Evolutionary conservation across 2,888 invertebrate genomes (phyloP), one percentile per base, ranked within the genome.

Genomic region (Tortrix viridana): DNA sequence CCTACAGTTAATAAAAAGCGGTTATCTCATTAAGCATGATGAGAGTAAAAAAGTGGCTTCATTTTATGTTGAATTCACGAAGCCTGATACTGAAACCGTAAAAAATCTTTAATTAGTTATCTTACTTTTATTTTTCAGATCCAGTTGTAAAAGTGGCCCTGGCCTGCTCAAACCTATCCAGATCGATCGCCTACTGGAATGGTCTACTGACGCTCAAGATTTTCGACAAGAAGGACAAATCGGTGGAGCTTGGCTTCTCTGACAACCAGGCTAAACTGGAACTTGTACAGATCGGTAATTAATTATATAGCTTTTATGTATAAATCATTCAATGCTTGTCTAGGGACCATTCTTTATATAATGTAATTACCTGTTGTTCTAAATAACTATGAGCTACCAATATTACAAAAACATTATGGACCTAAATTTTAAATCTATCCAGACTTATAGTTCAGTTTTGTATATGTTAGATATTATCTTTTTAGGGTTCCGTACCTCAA

Each of bases 181-280:
- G 92, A 65, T 97, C 98, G 3, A 91, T 96, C 65, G 93, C 94
- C 14, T 99, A 97, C 85, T 99, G 99, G 98, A 94, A 94, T 67
- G 94, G 94, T 9, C 86, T 97, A 23, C 92, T 98, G 37, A 94
- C 95, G 3, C 93, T 99, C 92, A 94, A 94, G 71, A 84, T 97
- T 48, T 94, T 94, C 71, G 93, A 94, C 46, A 92, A 95, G 79
- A 93, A 91, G 0, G 92, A 94, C 3, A 93, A 94, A 62, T 94
- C 93, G 1, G 93, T 94, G 3, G 68, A 94, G 1, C 86, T 98
- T 6, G 96, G 96, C 2, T 98, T 96, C 83, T 91, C 90, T 41
- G 93, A 94, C 3, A 87, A 94, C 65, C 96, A 98, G 88, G 94
- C 96, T 2, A 95, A 96, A 75, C 86, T 98, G 43, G 96, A 97